Evolutionary conservation across 2,113 vertebrate genomes (phyloP), one percentile per base, ranked within the genome.

Genomic region (Lepus timidus): DNA sequence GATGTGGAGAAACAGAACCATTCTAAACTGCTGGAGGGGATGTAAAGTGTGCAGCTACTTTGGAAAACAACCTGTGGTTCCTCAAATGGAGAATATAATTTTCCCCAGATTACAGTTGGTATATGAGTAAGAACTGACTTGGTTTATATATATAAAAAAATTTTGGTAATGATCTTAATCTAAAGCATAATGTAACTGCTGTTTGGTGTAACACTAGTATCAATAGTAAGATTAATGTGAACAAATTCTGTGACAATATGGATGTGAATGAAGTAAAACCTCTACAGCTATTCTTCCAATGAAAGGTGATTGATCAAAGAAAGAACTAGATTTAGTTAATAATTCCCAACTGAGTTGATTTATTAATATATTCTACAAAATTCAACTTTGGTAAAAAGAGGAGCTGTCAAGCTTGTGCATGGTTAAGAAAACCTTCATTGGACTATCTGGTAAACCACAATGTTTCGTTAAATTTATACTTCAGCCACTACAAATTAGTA

Each of bases 281-380:
- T 51, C 27, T 22, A 11, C 70, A 86, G 33, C 65, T 75, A 31
- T 49, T 82, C 25, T 81, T 73, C 27, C 67, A 61, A 74, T 78
- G 3, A 8, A 64, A 39, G 27, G 55, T 19, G 27, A 91, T 4
- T 80, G 81, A 79, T 51, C 25, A 29, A 6, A 39, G 44, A 75
- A 75, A 70, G 44, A 87, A 93, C 75, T 78, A 71, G 19, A 58
- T 39, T 91, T 85, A 86, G 61, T 58, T 76, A 27, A 20, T 52
- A 64, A 67, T 31, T 61, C 70, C 51, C 6, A 61, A 36, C 3
- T 61, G 36, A 92, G 55, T 71, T 29, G 88, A 93, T 55, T 17
- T 27, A 49, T 71, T 89, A 58, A 58, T 3, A 58, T 4, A 61
- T 78, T 89, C 90, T 36, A 95, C 33, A 83, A 86, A 95, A 51